phyloP scores from a whole-genome alignment of 92 coral and sea anemone genomes.

The Pocillopora meandrina region DNA sequence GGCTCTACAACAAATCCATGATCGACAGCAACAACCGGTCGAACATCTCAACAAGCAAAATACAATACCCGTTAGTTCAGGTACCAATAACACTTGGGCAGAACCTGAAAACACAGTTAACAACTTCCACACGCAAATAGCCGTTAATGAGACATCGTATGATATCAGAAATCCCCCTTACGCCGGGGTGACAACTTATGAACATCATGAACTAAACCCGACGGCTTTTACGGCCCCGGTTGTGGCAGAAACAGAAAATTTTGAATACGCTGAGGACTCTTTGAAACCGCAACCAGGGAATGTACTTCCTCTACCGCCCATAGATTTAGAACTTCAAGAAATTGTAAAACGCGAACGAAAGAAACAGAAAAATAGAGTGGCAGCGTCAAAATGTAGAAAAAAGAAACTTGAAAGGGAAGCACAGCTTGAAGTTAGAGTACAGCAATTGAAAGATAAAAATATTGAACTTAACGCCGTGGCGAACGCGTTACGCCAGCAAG shows the following conservation, averaged over 20 bases:
- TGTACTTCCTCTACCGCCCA: conserved; percentile 85
- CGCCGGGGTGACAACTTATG: conserved; percentile 34
- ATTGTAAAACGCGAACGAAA: conserved; percentile 94
- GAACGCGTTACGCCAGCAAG: conserved; percentile 84
- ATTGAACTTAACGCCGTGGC: conserved; percentile 94
- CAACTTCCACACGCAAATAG: conserved; percentile 26
- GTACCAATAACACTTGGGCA: conserved; percentile 34
- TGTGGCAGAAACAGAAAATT: conserved; percentile 39
- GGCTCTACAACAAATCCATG: conserved; percentile 91
- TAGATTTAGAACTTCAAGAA: conserved; percentile 93
- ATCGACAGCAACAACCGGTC: conserved; percentile 66
- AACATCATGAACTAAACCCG: conserved; percentile 47
- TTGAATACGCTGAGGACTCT: conserved; percentile 55
- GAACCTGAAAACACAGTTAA: conserved; percentile 30
- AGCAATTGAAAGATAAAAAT: conserved; percentile 90
- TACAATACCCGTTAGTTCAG: conserved; percentile 27
- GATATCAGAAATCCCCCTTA: conserved; percentile 33
- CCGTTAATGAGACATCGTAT: conserved; percentile 36
- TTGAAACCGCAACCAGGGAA: conserved; percentile 44
- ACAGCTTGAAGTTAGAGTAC: conserved; percentile 94
- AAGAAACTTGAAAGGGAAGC: conserved; percentile 98
- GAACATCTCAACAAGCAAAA: conserved; percentile 50
- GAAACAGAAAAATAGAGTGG: conserved; percentile 96
- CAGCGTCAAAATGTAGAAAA: conserved; percentile 97
- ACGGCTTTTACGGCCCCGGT: neutral